Evolutionary conservation across 2,888 invertebrate species (phyloP), one percentile per base, ranked within the genome.

Genomic region (Ormyrus thymus): DNA sequence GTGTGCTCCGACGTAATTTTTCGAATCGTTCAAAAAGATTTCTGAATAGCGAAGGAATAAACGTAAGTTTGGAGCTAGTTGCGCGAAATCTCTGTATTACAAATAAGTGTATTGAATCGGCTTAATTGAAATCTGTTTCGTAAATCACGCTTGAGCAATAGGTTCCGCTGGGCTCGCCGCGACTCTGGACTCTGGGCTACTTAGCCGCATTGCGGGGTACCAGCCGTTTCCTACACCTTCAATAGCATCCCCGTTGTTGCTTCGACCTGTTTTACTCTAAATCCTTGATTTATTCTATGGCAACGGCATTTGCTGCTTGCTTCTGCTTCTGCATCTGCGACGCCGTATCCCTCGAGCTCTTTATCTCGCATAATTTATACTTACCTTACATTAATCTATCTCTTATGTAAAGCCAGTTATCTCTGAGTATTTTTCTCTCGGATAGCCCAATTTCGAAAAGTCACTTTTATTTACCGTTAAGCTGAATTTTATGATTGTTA

Each of bases 181-280:
- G 84, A 84, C 85, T 84, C 84, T 84, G 86, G 84, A 85, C 84
- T 84, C 83, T 85, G 82, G 83, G 84, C 82, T 87, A 86, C 86
- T 87, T 87, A 87, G 85, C 86, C 87, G 87, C 88, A 87, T 84
- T 89, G 86, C 87, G 84, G 87, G 84, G 84, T 82, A 78, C 83
- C 84, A 68, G 61, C 59, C 77, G 78, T 73, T 81, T 76, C 73
- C 78, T 75, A 29, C 70, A 46, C 9, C 56, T 43, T 10, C 6
- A 6, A 15, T n/a, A 46, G 43, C 69, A 7, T 10, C 9, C n/a
- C 61, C 46, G 43, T 15, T 45, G 7, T 29, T 53, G 29, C 58
- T 62, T 70, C 64, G 76, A 55, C 51, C 65, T 48, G 66, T 70
- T 62, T 70, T 75, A 71, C 70, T 65, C 79, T 78, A 83, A 87